Base-by-base conservation (phyloP, 1,140 invertebrate species). In the Samia ricini region DNA sequence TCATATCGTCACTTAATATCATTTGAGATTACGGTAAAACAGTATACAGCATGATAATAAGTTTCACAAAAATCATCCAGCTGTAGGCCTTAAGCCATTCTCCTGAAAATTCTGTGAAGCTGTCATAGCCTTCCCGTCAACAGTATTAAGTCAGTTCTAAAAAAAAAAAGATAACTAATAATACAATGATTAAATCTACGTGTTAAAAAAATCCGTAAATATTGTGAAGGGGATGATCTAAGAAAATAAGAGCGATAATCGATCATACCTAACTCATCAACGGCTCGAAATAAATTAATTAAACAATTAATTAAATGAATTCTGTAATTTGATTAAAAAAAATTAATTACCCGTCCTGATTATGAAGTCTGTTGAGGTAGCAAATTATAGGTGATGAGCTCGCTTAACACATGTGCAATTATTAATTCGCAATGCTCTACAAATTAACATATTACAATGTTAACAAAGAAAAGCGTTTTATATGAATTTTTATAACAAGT, bases 301-400 rank as follows among this genome's bases (percentile, higher is more conserved):
- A 4, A 42, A 42, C 22, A 22, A 61, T 23, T 22, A 60, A 66
- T 52, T 63, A 66, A 36, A 52, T 60, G 57, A 7, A 49, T 66
- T 59, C 56, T 57, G 55, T 62, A 69, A 42, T 42, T 10, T 60
- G 50, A 57, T 57, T 55, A 61, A 23, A 64, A 65, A 69, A 69
- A 61, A 42, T 52, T 63, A 52, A 58, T 59, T 54, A 51, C 57
- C 57, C 10, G 7, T 58, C 33, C 4, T 15, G 33, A 42, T 42
- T 42, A 42, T 42, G 33, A 15, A 42, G 33, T 42, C 33, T 42
- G 15, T 42, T 42, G 33, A 42, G 15, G 33, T 15, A 42, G 33
- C n/a, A 42, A 42, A 15, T 42, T 42, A 42, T 42, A 42, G 10
- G 7, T 12, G 33, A 15, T 15, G 15, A 42, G n/a, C n/a, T n/a